phyloP scores from a whole-genome alignment of 2,113 vertebrate species.

The Sisor rabdophorus region DNA sequence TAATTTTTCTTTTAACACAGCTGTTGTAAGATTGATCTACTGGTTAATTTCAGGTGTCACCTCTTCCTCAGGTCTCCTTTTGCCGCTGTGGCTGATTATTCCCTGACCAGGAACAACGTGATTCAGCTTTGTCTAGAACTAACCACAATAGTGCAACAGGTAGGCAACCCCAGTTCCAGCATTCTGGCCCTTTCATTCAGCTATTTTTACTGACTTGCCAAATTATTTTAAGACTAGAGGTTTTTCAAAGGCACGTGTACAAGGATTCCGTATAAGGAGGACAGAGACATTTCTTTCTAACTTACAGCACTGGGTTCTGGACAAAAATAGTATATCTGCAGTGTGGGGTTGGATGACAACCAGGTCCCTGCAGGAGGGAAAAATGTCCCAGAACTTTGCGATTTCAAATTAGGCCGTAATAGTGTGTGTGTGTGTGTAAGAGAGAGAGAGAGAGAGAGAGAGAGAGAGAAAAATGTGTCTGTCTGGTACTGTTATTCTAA shows the following conservation, averaged over 20 bases:
- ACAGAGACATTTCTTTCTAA: conserved; percentile 32
- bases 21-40: conserved; percentile 65
- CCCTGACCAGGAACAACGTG: conserved; percentile 90
- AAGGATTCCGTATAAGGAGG: conserved; percentile 30
- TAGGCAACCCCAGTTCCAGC: conserved; percentile 46
- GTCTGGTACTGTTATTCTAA: neutral
- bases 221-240: conserved; percentile 16
- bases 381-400: conserved; percentile 41
- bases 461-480: neutral
- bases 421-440: neutral
- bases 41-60: conserved; percentile 74
- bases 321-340: conserved; percentile 44
- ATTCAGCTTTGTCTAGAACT: conserved; percentile 96
- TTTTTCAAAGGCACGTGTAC: conserved; percentile 33
- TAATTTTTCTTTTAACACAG: conserved; percentile 31
- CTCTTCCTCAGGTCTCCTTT: conserved; percentile 88
- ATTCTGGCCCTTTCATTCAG: neutral
- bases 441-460: neutral
- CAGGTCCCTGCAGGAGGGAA: conserved; percentile 30
- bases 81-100: conserved; percentile 94
- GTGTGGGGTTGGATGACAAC: conserved; percentile 25
- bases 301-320: conserved; percentile 25
- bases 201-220: conserved; percentile 2
- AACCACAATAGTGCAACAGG: conserved; percentile 96
- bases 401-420: conserved; percentile 33